Conservation (phyloP, 1,140 invertebrate genomes). For the Brachionus calyciflorus region DNA sequence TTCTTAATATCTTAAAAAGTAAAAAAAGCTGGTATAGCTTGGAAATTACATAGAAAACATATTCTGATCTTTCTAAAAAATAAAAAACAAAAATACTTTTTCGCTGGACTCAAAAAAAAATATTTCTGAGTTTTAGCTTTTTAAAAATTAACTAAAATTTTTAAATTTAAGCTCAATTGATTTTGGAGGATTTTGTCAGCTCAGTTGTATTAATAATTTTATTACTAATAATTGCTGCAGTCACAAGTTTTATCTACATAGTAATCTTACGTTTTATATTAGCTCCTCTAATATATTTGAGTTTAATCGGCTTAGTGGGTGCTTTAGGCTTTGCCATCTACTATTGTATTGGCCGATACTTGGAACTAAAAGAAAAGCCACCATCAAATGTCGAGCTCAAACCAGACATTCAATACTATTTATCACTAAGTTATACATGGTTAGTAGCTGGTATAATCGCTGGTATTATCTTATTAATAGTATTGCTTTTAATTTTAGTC, state of each 20-base stretch:
- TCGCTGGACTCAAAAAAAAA: too few species aligned
- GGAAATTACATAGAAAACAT: too few species aligned
- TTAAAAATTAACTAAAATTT: not conserved
- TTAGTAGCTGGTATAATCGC: slow-evolving; percentile 22
- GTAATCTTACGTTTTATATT: not conserved
- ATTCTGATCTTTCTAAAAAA: too few species aligned
- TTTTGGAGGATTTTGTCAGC: slow-evolving; percentile 30
- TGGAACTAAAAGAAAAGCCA: slow-evolving; percentile 5
- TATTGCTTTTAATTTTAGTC: slow-evolving; percentile 6
- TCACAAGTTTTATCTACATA: slow-evolving; percentile 36
- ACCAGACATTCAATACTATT: not conserved
- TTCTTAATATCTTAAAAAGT: too few species aligned
- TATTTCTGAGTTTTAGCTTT: not conserved
- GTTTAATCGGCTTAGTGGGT: not conserved
- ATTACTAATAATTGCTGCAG: not conserved
- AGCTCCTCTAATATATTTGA: slow-evolving; percentile 18
- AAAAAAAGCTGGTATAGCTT: too few species aligned
- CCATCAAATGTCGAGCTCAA: not conserved
- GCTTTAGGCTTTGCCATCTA: slow-evolving; percentile 25
- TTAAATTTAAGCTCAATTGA: not conserved
- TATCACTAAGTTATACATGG: slow-evolving; percentile 5
- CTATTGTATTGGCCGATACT: slow-evolving; percentile 25
- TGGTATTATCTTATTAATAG: not conserved
- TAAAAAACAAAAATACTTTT: too few species aligned
- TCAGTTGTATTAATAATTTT: slow-evolving; percentile 16